These are phyloP conservation scores for Rhinophrynus dorsalis DNA, from an alignment of 2,797 vertebrate species.

Conservation along the genomic window DNA sequence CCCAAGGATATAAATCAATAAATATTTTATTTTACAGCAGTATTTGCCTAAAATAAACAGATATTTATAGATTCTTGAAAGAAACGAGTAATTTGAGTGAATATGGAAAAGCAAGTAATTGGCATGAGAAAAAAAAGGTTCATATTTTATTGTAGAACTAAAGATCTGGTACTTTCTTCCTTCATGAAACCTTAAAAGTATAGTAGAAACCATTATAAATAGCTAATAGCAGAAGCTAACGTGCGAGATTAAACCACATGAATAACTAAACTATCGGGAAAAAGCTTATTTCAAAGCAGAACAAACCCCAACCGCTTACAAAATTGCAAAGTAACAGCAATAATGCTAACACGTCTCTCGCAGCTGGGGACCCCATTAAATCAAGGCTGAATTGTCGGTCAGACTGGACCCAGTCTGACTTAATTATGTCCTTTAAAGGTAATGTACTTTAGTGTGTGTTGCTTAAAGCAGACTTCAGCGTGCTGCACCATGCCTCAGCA, in stretches of 20 bases:
- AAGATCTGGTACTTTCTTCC: constrained; percentile 8
- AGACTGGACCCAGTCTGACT: constrained; percentile 11
- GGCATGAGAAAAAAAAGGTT: no score
- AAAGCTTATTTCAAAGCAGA: constrained; percentile 27
- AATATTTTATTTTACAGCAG: no score
- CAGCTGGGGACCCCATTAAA: constrained; percentile 35
- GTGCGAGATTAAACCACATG: constrained; percentile 49
- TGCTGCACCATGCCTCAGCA: constrained; percentile 25
- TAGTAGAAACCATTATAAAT: constrained; percentile 8
- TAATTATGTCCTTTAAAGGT: constrained; percentile 39
- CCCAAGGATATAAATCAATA: no score
- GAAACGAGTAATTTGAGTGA: no score
- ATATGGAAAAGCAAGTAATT: no score
- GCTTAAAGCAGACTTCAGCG: constrained; percentile 8
- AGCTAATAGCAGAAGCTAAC: constrained; percentile 47
- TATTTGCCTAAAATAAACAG: no score
- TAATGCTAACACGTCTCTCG: constrained; percentile 31
- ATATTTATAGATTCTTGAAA: no score
- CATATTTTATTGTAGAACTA: not conserved
- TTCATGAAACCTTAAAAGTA: constrained; percentile 7
- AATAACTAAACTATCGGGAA: constrained; percentile 17
- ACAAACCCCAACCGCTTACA: constrained; percentile 23
- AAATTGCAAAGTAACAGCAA: constrained; percentile 45
- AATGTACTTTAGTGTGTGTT: constrained; percentile 26
- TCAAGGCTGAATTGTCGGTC: constrained; percentile 29